Evolutionary conservation across 2,113 vertebrate genomes (phyloP).

Genomic region (Ivindomyrus marchei): DNA sequence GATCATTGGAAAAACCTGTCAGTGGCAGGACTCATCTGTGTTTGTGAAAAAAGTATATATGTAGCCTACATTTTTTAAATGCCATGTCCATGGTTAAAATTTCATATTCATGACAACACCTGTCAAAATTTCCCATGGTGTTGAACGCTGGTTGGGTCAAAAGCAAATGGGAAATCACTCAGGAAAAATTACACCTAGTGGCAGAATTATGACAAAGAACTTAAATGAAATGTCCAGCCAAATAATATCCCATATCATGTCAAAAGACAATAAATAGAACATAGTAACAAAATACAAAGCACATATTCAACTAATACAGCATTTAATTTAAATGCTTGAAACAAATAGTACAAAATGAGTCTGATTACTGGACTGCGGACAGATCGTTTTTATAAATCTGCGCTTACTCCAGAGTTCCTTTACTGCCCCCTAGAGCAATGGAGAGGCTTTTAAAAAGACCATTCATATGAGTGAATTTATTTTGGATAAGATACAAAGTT

Average conservation of each 20-base stretch:
- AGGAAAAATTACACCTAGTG: neutral
- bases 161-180: neutral
- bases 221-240: neutral
- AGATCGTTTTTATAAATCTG: neutral
- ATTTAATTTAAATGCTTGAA: neutral
- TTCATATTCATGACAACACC: no score
- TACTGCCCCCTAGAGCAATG: neutral
- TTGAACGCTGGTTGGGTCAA: neutral
- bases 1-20: neutral
- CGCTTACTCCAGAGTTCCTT: neutral
- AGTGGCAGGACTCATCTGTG: neutral
- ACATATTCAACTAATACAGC: neutral
- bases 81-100: neutral
- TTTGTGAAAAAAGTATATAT: no score
- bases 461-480: neutral
- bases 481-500: neutral
- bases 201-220: neutral
- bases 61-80: neutral
- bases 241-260: neutral
- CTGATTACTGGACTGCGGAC: neutral
- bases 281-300: neutral
- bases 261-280: neutral
- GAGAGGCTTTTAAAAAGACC: neutral
- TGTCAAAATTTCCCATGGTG: no score
- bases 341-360: neutral